Percentiles rank a stretch among this genome's conserved stretches.
Conservation (phyloP, 2,113 vertebrate genomes). For the Theristicus caerulescens region DNA sequence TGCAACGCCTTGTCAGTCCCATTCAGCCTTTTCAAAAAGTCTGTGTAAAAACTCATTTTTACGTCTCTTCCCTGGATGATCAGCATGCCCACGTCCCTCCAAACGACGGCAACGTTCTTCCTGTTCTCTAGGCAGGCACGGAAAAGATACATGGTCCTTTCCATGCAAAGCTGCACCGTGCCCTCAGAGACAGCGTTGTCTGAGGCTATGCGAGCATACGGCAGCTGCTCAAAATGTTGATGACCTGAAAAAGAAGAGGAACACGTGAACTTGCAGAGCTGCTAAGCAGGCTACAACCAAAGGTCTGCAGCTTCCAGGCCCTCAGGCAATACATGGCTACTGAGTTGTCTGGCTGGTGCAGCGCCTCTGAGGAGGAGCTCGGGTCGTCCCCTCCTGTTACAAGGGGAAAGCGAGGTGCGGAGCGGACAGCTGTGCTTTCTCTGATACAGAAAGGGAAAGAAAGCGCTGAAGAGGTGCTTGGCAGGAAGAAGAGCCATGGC, state of each 20-base stretch:
- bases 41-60: neutral
- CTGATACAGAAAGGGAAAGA: neutral
- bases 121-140: neutral
- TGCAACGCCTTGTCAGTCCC: neutral
- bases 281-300: neutral
- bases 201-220: neutral
- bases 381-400: neutral
- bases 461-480: neutral
- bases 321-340: neutral
- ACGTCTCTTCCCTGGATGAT: neutral
- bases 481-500: neutral
- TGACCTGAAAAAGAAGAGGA: neutral
- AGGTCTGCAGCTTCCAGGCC: neutral
- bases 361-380: neutral
- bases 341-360: neutral
- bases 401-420: neutral
- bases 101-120: neutral
- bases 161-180: neutral
- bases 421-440: neutral
- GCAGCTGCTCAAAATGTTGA: neutral
- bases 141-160: neutral
- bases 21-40: neutral
- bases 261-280: neutral
- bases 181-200: neutral
- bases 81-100: neutral